Percentiles rank a stretch among this genome's conserved stretches.
Evolutionary conservation across 2,888 invertebrate genomes (phyloP).

Genomic region (Tromatobia lineatoria): DNA sequence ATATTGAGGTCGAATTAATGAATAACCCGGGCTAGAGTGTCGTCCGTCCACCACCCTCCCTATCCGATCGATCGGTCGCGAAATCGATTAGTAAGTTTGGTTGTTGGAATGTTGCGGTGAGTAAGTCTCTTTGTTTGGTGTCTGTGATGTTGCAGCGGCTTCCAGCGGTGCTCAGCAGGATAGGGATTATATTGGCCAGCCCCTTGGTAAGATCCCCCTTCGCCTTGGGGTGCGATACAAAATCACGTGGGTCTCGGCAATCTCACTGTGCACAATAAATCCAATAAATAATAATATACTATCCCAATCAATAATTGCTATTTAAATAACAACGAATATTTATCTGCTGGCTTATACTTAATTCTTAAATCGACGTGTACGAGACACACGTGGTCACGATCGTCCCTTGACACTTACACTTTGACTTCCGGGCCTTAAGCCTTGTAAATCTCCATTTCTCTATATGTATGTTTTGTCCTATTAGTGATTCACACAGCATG

Average conservation of each 20-base stretch:
- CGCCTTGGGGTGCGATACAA: constrained; percentile 72
- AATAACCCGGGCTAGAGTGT: constrained; percentile 22
- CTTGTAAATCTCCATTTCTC: constrained; percentile 20
- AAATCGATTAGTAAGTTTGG: constrained; percentile 81
- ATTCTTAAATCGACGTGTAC: neutral
- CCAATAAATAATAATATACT: neutral
- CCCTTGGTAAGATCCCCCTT: constrained; percentile 93
- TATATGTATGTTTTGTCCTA: constrained; percentile 55
- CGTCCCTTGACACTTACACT: constrained; percentile 62
- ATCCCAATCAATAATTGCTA: neutral
- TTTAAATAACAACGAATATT: neutral
- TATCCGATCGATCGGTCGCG: constrained; percentile 33
- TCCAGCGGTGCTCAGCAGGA: constrained; percentile 98
- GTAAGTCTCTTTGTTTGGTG: constrained; percentile 85
- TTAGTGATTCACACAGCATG: constrained; percentile 59
- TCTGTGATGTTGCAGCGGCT: constrained; percentile 92
- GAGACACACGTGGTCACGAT: constrained; percentile 64
- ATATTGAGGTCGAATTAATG: constrained; percentile 19
- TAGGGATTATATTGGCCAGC: constrained; percentile 98
- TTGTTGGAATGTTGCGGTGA: constrained; percentile 84
- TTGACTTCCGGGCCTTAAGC: constrained; percentile 59
- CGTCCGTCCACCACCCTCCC: constrained; percentile 10
- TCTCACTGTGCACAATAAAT: neutral
- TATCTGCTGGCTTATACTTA: neutral
- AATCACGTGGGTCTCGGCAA: constrained; percentile 61